Evolutionary conservation across 2,113 vertebrate genomes (phyloP).

Genomic region (Pseudorectes ferrugineus): DNA sequence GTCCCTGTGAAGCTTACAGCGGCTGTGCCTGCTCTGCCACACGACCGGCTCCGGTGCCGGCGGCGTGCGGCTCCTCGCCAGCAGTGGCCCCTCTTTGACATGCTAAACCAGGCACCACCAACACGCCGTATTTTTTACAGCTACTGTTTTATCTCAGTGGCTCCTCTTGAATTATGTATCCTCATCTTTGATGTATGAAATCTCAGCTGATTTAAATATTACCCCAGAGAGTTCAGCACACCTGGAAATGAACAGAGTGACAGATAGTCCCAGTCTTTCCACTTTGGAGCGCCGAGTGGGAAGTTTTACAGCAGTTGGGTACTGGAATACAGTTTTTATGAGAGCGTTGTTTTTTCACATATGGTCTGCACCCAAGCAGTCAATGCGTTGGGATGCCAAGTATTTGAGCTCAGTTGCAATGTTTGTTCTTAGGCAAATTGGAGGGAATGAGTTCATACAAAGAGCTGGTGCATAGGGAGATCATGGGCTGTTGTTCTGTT

Average conservation of each 20-base stretch:
- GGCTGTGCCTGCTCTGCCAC: not conserved
- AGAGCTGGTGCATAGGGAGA: not conserved
- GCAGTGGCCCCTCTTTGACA: not conserved
- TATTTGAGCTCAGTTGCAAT: not conserved
- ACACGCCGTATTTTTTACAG: not conserved
- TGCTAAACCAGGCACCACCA: constrained; percentile 15
- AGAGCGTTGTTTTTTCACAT: not conserved
- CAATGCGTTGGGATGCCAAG: not conserved
- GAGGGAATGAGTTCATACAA: not conserved
- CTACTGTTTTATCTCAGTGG: constrained; percentile 39
- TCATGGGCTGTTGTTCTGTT: not conserved
- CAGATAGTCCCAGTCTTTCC: not conserved
- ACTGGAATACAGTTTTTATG: not conserved
- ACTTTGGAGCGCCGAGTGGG: rapidly evolving
- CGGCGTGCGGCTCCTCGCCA: rapidly evolving
- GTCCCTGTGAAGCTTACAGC: not conserved
- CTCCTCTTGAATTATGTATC: constrained; percentile 58
- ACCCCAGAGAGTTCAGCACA: constrained; percentile 35
- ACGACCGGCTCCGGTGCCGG: rapidly evolving
- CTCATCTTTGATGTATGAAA: constrained; percentile 57
- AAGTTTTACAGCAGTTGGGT: not conserved
- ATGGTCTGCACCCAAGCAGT: not conserved
- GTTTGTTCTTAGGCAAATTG: not conserved
- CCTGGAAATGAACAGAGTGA: not conserved
- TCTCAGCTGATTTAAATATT: constrained; percentile 62